These are phyloP conservation scores for Luidia sarsii DNA, from an alignment of 53 echinoderm and acorn worm species.

Conservation along the genomic window DNA sequence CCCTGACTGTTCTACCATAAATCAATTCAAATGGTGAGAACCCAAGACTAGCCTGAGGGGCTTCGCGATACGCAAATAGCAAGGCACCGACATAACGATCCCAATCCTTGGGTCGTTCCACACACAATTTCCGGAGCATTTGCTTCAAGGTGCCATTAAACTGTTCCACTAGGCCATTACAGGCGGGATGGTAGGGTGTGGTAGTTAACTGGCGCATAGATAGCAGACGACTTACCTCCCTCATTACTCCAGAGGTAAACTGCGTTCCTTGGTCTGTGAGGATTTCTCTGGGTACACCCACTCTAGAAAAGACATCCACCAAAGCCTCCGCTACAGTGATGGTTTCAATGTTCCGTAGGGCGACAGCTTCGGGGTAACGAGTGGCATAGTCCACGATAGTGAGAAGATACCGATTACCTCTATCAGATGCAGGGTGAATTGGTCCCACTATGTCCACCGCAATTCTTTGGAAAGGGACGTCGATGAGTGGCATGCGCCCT, in stretches of 20 bases:
- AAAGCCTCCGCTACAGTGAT: conserved; percentile 8
- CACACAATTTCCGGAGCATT: conserved; percentile 49
- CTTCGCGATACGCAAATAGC: conserved; percentile 51
- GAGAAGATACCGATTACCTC: conserved; percentile 46
- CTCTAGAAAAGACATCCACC: conserved; percentile 1
- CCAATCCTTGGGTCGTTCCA: conserved; percentile 59
- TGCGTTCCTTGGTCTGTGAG: conserved; percentile 46
- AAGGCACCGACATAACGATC: conserved; percentile 34
- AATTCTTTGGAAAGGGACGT: conserved; percentile 37
- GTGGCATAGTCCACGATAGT: conserved; percentile 57
- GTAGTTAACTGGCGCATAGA: conserved; percentile 40
- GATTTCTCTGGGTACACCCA: conserved; percentile 5
- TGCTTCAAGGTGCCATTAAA: conserved; percentile 50
- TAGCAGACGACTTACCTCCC: conserved; percentile 51
- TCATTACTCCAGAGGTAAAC: conserved; percentile 47
- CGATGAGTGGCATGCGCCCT: conserved; percentile 47
- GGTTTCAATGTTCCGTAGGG: conserved; percentile 41
- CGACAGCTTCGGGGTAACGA: conserved; percentile 49
- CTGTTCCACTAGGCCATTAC: conserved; percentile 60
- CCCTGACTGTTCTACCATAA: conserved; percentile 50
- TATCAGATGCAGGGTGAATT: conserved; percentile 26
- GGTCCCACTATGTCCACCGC: conserved; percentile 54
- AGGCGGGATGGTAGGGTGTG: too few relatives aligned
- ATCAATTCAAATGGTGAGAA: conserved; percentile 64
- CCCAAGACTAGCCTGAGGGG: conserved; percentile 46